Evolutionary conservation across 1,140 invertebrate species (phyloP).

Genomic region (Caenorhabditis latens): DNA sequence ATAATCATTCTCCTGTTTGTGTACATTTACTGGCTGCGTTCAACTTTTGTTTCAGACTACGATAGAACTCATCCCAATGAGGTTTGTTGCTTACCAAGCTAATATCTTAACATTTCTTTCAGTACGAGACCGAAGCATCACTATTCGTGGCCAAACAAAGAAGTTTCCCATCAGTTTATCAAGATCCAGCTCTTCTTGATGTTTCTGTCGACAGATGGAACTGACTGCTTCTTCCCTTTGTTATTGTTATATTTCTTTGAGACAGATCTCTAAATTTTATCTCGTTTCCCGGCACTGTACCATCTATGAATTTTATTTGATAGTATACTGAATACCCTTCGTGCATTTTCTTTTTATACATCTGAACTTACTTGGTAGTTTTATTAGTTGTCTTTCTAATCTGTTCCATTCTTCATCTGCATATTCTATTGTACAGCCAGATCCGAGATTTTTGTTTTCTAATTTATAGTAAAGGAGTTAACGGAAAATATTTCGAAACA

Average conservation of each 20-base stretch:
- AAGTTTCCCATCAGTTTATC: constrained; percentile 22
- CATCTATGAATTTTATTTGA: neutral
- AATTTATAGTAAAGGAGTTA: neutral
- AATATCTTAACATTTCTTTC: neutral
- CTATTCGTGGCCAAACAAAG: constrained; percentile 37
- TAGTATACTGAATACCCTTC: constrained; percentile 27
- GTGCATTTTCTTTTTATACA: neutral
- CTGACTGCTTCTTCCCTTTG: neutral
- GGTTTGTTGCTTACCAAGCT: neutral
- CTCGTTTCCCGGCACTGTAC: neutral
- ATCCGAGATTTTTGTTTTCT: neutral
- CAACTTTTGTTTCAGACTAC: neutral
- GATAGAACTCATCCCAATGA: constrained; percentile 4
- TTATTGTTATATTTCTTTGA: neutral
- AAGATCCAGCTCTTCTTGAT: constrained; percentile 39
- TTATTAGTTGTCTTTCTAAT: constrained; percentile 23
- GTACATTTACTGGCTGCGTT: constrained; percentile 39
- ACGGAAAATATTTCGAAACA: too few relatives aligned
- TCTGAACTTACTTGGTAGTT: constrained; percentile 31
- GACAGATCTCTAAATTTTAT: neutral
- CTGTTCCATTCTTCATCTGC: constrained; percentile 31
- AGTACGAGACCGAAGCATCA: constrained; percentile 18
- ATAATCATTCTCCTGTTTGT: constrained; percentile 22
- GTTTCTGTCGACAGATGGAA: constrained; percentile 31
- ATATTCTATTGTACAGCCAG: neutral